phyloP scores from a whole-genome alignment of 2,888 invertebrate species.

The Aleiodes testaceus region DNA sequence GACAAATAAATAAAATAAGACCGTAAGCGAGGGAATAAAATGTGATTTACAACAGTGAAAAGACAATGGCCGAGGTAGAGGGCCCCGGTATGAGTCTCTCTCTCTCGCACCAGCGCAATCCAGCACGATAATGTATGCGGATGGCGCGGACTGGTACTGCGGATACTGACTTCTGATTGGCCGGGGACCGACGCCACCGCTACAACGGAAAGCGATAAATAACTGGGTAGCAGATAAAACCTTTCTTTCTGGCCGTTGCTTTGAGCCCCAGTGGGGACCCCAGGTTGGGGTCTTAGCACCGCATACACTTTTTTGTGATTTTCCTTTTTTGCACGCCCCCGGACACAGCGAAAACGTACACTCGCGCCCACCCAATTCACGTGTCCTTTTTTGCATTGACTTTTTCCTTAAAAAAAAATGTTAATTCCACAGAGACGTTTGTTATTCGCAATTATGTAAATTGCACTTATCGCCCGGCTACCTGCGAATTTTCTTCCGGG shows the following conservation, averaged over 20 bases:
- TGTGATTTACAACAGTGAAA: conserved; percentile 72
- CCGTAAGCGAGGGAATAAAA: conserved; percentile 72
- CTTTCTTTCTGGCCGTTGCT: conserved; percentile 60
- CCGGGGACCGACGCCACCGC: conserved; percentile 69
- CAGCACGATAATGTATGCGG: conserved; percentile 70
- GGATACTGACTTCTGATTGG: conserved; percentile 72
- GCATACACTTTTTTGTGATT: conserved; percentile 1
- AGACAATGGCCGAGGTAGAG: conserved; percentile 70
- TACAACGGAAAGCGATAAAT: conserved; percentile 73
- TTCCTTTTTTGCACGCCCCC: conserved; percentile 12
- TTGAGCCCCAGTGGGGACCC: conserved; percentile 37
- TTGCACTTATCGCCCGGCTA: conserved; percentile 35
- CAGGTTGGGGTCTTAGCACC: conserved; percentile 20
- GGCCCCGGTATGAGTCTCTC: conserved; percentile 56
- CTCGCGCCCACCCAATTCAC: conserved; percentile 10
- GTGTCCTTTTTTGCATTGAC: background rate
- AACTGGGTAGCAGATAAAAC: conserved; percentile 71
- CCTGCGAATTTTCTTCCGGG: conserved; percentile 32
- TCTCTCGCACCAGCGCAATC: conserved; percentile 43
- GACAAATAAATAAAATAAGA: conserved; percentile 72
- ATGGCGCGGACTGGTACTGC: conserved; percentile 71
- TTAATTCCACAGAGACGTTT: conserved; percentile 20
- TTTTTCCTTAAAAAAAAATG: background rate
- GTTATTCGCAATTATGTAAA: conserved; percentile 38
- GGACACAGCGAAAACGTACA: conserved; percentile 3